These are phyloP conservation scores for Otis tarda DNA, from an alignment of 2,113 vertebrate species.

Conservation along the genomic window DNA sequence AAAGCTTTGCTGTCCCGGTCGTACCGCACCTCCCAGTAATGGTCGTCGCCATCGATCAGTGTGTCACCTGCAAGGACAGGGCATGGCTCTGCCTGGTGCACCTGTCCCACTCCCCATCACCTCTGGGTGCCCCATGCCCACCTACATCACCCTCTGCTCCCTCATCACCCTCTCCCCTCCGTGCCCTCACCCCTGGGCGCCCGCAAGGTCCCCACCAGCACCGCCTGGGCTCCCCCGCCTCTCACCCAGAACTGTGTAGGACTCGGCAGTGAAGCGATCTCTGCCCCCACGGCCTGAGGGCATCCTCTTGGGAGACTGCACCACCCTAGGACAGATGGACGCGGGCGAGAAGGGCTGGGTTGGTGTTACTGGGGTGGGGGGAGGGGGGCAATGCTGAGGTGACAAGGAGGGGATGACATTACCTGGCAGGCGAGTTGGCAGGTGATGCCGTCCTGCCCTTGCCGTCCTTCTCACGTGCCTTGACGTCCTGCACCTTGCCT, in stretches of 20 bases:
- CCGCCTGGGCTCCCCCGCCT: neutral
- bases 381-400: rapidly evolving
- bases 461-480: conserved; percentile 82
- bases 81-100: neutral
- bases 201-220: neutral
- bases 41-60: conserved; percentile 86
- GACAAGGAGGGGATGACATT: neutral
- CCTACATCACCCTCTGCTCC: too few species aligned
- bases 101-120: neutral
- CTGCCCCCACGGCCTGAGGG: conserved; percentile 82
- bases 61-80: conserved; percentile 79
- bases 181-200: too few species aligned
- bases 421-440: conserved; percentile 93
- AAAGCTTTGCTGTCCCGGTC: conserved; percentile 95
- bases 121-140: neutral
- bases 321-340: conserved; percentile 69
- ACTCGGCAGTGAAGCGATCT: conserved; percentile 93
- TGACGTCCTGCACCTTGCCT: conserved; percentile 92
- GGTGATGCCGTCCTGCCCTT: conserved; percentile 90
- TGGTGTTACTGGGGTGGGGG: neutral
- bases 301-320: conserved; percentile 91
- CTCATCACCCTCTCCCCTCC: conserved; percentile 55
- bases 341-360: too few species aligned
- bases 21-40: conserved; percentile 94
- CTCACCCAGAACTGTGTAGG: conserved; percentile 95